A percentile compares a stretch with the other conserved stretches of the same genome.
Conservation (phyloP, 2,888 invertebrate species). For the Agrilus cyanescens region DNA sequence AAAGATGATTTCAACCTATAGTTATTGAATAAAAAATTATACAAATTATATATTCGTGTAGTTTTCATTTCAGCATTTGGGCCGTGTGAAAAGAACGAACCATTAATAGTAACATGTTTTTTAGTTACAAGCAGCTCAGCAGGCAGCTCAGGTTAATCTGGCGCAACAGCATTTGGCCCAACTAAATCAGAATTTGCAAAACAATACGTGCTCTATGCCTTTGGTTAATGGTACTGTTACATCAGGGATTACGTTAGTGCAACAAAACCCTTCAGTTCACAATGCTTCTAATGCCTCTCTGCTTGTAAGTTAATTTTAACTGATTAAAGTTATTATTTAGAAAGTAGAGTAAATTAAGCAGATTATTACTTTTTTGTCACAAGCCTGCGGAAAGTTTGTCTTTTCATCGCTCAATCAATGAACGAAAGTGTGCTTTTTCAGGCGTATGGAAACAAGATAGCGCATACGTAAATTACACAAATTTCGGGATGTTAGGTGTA, state of each 20-base stretch:
- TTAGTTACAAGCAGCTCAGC: slow-evolving; percentile 15
- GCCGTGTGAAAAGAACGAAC: too few relatives aligned
- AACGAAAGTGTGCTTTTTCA: slow-evolving; percentile 4
- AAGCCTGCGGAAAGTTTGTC: too few relatives aligned
- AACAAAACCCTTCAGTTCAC: slow-evolving; percentile 36
- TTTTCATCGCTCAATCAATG: background rate
- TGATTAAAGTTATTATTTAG: background rate
- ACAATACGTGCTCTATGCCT: slow-evolving; percentile 20
- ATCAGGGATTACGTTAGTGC: slow-evolving; percentile 37
- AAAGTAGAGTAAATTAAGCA: background rate
- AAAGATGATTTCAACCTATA: too few relatives aligned
- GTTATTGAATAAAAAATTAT: too few relatives aligned
- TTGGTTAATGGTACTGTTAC: slow-evolving; percentile 33
- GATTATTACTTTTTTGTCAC: background rate
- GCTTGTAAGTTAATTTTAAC: slow-evolving; percentile 42
- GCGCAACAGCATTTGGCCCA: slow-evolving; percentile 27
- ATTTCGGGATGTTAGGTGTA: too few relatives aligned
- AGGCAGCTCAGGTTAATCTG: slow-evolving; percentile 23
- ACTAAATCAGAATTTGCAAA: slow-evolving; percentile 23
- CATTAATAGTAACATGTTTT: too few relatives aligned
- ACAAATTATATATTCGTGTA: too few relatives aligned
- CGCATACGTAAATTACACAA: too few relatives aligned
- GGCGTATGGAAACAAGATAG: too few relatives aligned
- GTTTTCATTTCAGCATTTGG: too few relatives aligned
- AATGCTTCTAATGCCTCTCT: slow-evolving; percentile 52